Evolutionary conservation across 2,888 invertebrate species (phyloP), one percentile per base, ranked within the genome.

Genomic region (Hypena proboscidalis): DNA sequence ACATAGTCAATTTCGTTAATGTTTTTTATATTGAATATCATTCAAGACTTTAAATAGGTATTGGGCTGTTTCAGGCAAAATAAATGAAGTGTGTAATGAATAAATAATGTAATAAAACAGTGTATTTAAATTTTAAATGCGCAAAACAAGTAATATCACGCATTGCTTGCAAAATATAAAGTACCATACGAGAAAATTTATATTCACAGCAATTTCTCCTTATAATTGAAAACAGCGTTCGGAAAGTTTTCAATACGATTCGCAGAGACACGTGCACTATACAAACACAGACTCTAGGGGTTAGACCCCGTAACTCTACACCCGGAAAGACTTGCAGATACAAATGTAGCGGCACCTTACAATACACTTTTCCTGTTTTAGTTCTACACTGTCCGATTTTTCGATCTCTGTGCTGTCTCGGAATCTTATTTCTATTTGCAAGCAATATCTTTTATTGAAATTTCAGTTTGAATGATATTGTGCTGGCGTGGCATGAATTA

Each of bases 301-400:
- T 43, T 65, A 42, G 27, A 36, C 46, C 39, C 29, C 15, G 64
- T 54, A 55, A 62, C 67, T 67, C 47, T 58, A 54, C 55, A 54
- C 66, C 47, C 14, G 35, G 22, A 48, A 62, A 56, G 56, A 52
- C 53, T 57, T 43, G 43, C 46, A 54, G 51, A 65, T 57, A 64
- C 59, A 58, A 56, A 64, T 65, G 56, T 56, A 56, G 39, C 45
- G 39, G 41, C 55, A 56, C 44, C 45, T 53, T 49, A 63, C 60
- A 67, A 62, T 68, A 68, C 54, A 54, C 42, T 62, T 59, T 63
- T 66, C 58, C 44, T 61, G 47, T 67, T 63, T 54, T 57, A 58
- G 49, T 54, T 43, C 52, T 56, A 42, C 46, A 43, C 39, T 57
- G 62, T 50, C 59, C 65, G 58, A 57, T 66, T 57, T 29, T 54